phyloP scores from a whole-genome alignment of 2,113 vertebrate species.

The Conger conger region DNA sequence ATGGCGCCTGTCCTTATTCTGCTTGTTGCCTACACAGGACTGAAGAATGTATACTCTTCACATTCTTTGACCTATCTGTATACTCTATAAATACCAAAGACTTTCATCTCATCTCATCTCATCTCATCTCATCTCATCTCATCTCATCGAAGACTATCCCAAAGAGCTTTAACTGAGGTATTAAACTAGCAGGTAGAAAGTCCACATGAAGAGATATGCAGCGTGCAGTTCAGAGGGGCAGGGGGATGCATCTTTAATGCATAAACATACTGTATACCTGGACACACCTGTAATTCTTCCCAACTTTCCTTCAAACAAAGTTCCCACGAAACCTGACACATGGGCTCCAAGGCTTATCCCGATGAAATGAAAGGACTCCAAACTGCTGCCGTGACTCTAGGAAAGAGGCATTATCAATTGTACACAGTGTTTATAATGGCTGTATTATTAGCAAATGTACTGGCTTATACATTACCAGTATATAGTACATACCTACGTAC shows the following conservation, averaged over 20 bases:
- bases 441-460: neutral
- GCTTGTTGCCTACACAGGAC: neutral
- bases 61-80: neutral
- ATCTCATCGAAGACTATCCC: no score
- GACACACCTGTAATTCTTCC: slow-evolving; percentile 89
- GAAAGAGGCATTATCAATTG: slow-evolving; percentile 3
- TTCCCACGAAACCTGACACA: slow-evolving; percentile 85
- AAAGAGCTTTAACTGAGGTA: no score
- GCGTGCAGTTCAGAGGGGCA: no score
- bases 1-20: neutral
- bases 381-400: slow-evolving; percentile 73
- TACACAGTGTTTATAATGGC: no score
- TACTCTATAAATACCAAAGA: no score
- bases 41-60: neutral
- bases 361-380: slow-evolving; percentile 88
- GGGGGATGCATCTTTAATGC: neutral
- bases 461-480: neutral
- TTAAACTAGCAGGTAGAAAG: no score
- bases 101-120: no score
- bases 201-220: no score
- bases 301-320: slow-evolving; percentile 80
- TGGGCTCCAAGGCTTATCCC: slow-evolving; percentile 91
- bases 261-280: neutral
- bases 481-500: neutral
- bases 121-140: no score